Conservation (phyloP, 2,888 invertebrate species). For the Brachyptera putata region DNA sequence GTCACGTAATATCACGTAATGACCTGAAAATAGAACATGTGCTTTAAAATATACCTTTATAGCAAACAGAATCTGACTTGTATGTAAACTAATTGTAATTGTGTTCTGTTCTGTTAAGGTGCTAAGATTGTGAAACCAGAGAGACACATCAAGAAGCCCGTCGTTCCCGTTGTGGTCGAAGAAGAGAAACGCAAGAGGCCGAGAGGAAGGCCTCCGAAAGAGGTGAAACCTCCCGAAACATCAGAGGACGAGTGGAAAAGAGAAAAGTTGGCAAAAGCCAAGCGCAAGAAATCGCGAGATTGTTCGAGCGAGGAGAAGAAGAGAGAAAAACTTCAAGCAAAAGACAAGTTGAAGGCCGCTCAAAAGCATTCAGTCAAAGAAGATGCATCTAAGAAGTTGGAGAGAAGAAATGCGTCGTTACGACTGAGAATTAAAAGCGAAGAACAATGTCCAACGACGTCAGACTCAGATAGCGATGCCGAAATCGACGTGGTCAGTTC, state of each 20-base stretch:
- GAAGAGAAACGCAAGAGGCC: constrained; percentile 12
- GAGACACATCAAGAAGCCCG: background rate
- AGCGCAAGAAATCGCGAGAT: background rate
- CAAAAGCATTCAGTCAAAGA: background rate
- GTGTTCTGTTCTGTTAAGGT: too few relatives aligned
- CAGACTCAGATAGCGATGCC: constrained; percentile 26
- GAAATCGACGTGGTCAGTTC: too few relatives aligned
- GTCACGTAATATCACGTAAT: too few relatives aligned
- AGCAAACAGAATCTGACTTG: too few relatives aligned
- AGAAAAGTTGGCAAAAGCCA: background rate
- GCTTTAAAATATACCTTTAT: too few relatives aligned
- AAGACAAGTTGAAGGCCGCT: constrained; percentile 18
- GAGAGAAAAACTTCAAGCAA: constrained; percentile 8
- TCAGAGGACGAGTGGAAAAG: constrained; percentile 3
- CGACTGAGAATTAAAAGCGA: constrained; percentile 26
- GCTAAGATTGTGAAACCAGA: too few relatives aligned
- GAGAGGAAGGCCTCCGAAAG: constrained; percentile 3
- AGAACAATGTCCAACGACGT: constrained; percentile 27
- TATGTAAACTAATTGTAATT: too few relatives aligned
- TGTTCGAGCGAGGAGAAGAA: constrained; percentile 3
- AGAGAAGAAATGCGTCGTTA: constrained; percentile 1
- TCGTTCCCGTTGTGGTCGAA: background rate
- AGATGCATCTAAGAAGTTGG: constrained; percentile 2
- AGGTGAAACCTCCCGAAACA: background rate
- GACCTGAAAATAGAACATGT: too few relatives aligned